Conservation (phyloP, 2,888 invertebrate species). For the Heteropelma amictum region DNA sequence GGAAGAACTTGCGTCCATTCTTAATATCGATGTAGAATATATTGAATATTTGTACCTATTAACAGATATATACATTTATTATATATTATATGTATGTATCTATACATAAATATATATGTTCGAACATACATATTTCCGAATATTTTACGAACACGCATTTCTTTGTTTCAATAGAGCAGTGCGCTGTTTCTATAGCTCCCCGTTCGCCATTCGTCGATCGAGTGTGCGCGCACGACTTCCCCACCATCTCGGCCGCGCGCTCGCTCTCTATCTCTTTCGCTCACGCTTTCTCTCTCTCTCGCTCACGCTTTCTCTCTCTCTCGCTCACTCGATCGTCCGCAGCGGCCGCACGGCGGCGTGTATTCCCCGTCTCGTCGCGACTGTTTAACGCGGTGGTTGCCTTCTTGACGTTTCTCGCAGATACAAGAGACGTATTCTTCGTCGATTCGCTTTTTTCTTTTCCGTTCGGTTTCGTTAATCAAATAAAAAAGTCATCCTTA, state of each 20-base stretch:
- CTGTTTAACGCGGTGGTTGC: slow-evolving; percentile 36
- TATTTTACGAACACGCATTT: slow-evolving; percentile 29
- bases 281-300: slow-evolving; percentile 3
- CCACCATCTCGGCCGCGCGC: slow-evolving; percentile 24
- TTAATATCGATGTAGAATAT: too few relatives aligned
- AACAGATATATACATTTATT: not conserved
- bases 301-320: not conserved
- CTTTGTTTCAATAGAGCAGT: slow-evolving; percentile 43
- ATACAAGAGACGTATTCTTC: not conserved
- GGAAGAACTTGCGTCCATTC: too few relatives aligned
- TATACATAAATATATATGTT: not conserved
- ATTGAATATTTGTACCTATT: too few relatives aligned
- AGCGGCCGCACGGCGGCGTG: slow-evolving; percentile 32
- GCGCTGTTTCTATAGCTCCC: slow-evolving; percentile 36
- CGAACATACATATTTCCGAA: not conserved
- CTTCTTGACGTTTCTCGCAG: slow-evolving; percentile 29
- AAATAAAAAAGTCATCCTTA: not conserved
- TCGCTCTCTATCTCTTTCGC: slow-evolving; percentile 17
- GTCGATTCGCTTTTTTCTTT: not conserved
- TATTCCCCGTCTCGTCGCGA: slow-evolving; percentile 37
- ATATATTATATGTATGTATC: not conserved
- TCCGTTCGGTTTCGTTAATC: not conserved
- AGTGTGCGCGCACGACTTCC: slow-evolving; percentile 41
- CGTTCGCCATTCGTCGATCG: slow-evolving; percentile 53
- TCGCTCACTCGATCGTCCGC: slow-evolving; percentile 9